These are phyloP conservation scores for Rhynchopsitta pachyrhyncha DNA, from an alignment of 2,113 vertebrate genomes.

Conservation along the genomic window DNA sequence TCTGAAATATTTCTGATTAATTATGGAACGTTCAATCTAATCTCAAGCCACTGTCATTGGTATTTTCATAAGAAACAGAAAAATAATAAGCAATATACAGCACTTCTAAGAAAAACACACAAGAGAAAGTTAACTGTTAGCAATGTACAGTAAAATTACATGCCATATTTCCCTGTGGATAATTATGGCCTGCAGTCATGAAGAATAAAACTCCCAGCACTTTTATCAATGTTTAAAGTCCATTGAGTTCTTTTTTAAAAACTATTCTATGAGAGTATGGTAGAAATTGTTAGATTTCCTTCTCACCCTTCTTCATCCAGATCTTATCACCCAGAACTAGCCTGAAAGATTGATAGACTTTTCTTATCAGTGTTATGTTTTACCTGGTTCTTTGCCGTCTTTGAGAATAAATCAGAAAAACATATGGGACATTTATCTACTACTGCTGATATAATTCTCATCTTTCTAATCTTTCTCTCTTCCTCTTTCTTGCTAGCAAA, in stretches of 20 bases:
- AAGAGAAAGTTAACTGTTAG: background rate
- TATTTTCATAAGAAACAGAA: background rate
- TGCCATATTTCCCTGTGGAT: background rate
- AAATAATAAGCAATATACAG: background rate
- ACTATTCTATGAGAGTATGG: background rate
- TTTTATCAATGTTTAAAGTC: background rate
- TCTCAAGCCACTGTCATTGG: background rate
- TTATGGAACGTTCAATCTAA: background rate
- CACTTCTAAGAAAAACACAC: background rate
- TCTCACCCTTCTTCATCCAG: background rate
- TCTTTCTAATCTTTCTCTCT: background rate
- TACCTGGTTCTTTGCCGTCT: background rate
- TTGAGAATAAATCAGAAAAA: conserved; percentile 5
- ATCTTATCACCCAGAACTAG: conserved; percentile 1
- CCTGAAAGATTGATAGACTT: background rate
- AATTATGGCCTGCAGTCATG: background rate
- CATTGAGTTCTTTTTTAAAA: background rate
- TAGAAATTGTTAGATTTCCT: background rate
- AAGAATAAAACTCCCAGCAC: background rate
- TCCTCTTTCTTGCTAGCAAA: conserved; percentile 6
- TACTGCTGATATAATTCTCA: background rate
- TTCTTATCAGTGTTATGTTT: background rate
- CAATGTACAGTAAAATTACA: background rate
- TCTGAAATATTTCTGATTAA: background rate
- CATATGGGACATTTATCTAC: background rate